Base-by-base conservation (phyloP, 2,113 vertebrate species). In the Pygoscelis antarcticus region DNA sequence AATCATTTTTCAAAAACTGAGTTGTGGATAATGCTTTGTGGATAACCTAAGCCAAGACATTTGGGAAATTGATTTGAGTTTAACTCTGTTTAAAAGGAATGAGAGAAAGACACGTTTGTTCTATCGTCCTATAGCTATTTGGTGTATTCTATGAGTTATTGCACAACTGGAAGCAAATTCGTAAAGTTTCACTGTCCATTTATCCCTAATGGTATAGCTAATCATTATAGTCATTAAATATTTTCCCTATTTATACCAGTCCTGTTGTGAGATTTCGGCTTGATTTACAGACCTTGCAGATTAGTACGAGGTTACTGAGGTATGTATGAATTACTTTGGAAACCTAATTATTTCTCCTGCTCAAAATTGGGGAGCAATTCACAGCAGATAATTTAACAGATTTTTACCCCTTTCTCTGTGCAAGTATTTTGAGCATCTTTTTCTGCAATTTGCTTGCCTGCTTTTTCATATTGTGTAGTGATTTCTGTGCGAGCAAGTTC, bases 211-310 rank as follows among this genome's bases (percentile, higher is more conserved):
- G 27, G 32, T 74, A 38, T 36, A 79, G 29, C 12, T 87, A 77
- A 92, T 79, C 60, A 81, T 77, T 79, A n/a, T 21, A 87, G 58
- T 25, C 25, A 66, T 80, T 46, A 97, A 95, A 75, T 87, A 85
- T 83, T 95, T 87, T 84, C 29, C 64, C 30, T 64, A 9, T 87
- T 94, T 93, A 69, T 91, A 75, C 21, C 89, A 61, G 36, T 72
- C 65, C 70, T 91, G 60, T 91, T 2, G 19, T 49, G 77, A 94
- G 60, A 87, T 71, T 85, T 94, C 91, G 89, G 80, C 66, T 92
- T 93, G 92, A 81, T 94, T 97, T 96, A 54, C 66, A 96, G 85
- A 87, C 74, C 57, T 92, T 95, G 66, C 47, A 83, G 84, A 78
- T 95, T 92, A 93, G 58, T 55, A 36, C 51, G 75, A 90, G 83